These are phyloP conservation scores for Aphidoletes aphidimyza DNA, from an alignment of 2,888 invertebrate species.

Conservation along the genomic window DNA sequence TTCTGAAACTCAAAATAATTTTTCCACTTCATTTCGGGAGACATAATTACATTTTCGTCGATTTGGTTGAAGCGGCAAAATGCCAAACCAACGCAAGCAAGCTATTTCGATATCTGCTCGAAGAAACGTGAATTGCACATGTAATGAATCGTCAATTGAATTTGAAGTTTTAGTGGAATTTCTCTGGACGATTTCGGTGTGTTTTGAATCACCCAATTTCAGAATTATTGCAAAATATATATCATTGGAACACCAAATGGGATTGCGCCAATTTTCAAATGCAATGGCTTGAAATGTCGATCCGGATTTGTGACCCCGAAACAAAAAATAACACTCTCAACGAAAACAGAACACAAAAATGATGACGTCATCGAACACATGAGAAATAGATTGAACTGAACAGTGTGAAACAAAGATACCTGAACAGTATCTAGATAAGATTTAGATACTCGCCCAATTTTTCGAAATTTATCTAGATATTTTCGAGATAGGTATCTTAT, in stretches of 20 bases:
- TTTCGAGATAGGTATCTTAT: no score
- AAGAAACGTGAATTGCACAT: conserved; percentile 37
- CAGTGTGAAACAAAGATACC: no score
- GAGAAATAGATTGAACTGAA: no score
- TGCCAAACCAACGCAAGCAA: not conserved
- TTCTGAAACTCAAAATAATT: conserved; percentile 5
- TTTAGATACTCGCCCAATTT: no score
- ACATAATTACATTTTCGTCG: conserved; percentile 35
- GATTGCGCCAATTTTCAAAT: no score
- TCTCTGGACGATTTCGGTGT: not conserved
- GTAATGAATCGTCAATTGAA: conserved; percentile 40
- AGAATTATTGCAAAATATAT: not conserved
- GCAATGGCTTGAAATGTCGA: no score
- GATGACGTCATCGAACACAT: no score
- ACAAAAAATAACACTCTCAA: not conserved
- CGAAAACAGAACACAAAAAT: not conserved
- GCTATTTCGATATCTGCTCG: no score
- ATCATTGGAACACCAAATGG: not conserved
- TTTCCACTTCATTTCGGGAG: conserved; percentile 41
- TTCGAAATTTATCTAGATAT: no score
- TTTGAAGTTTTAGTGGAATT: not conserved
- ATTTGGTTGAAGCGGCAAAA: not conserved
- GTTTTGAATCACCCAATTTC: not conserved
- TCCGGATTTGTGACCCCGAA: no score
- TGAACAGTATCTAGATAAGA: no score